Percentiles rank a stretch among this genome's conserved stretches.
Conservation (phyloP, 30 jellyfish, hydroid and myxozoan genomes). For the Turritopsis dohrnii region DNA sequence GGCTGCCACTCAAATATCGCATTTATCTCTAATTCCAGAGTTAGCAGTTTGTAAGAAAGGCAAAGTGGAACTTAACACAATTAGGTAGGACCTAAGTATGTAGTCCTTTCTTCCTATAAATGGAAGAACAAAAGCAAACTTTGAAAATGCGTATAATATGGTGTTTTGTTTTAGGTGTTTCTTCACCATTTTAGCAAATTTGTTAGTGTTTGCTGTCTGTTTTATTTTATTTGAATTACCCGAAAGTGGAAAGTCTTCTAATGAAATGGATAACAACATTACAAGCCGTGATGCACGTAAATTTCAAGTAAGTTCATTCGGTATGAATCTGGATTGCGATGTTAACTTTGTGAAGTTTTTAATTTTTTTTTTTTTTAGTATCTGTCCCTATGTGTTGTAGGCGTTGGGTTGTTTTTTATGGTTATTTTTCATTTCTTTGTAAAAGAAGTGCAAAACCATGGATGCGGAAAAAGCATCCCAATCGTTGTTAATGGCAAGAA, state of each 20-base stretch:
- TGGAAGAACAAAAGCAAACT: no score
- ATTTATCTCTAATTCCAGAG: conserved; percentile 82
- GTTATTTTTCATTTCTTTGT: conserved; percentile 73
- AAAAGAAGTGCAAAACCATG: conserved; percentile 26
- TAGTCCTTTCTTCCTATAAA: no score
- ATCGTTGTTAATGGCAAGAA: no score
- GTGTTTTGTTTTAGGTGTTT: conserved; percentile 44
- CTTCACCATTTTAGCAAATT: conserved; percentile 58
- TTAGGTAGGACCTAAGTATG: conserved; percentile 45
- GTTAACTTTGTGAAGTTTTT: not conserved
- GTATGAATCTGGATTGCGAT: no score
- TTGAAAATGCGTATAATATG: no score
- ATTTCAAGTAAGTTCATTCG: conserved; percentile 42
- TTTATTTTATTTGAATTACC: conserved; percentile 51
- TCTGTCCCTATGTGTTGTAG: conserved; percentile 65
- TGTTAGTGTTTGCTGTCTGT: conserved; percentile 65
- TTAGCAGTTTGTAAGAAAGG: conserved; percentile 51
- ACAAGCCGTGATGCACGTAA: conserved; percentile 46
- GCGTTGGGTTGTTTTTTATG: conserved; percentile 64
- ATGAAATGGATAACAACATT: not conserved
- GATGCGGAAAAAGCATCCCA: not conserved
- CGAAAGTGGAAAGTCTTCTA: not conserved
- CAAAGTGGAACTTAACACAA: conserved; percentile 61
- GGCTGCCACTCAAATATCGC: conserved; percentile 97
- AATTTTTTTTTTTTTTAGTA: conserved; percentile 33